Evolutionary conservation across 1,140 invertebrate species (phyloP).

Genomic region (Drosophila ogumai): DNA sequence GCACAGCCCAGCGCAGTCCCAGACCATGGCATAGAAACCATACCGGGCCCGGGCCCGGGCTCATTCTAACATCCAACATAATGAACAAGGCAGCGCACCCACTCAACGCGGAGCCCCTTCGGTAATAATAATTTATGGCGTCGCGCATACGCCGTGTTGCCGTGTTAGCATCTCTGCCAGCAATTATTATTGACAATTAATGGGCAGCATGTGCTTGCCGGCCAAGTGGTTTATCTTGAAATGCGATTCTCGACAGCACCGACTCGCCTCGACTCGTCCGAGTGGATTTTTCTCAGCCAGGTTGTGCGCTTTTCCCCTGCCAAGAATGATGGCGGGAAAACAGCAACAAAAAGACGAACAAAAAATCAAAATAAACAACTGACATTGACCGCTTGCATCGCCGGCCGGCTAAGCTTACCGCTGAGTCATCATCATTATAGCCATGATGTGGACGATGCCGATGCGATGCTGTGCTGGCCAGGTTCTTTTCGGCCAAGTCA

Average conservation of each 20-base stretch:
- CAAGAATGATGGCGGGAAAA: not conserved
- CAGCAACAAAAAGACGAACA: not conserved
- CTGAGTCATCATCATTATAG: conserved; percentile 66
- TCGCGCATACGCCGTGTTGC: conserved; percentile 52
- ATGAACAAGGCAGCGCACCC: conserved; percentile 47
- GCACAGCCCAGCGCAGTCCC: conserved; percentile 47
- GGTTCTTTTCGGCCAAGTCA: conserved; percentile 55
- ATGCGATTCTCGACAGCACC: conserved; percentile 45
- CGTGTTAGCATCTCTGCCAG: conserved; percentile 47
- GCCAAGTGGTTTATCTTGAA: conserved; percentile 70
- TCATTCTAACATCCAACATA: conserved; percentile 56
- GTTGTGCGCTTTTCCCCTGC: conserved; percentile 1
- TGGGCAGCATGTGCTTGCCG: conserved; percentile 57
- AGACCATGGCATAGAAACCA: conserved; percentile 76
- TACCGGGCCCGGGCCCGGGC: not conserved
- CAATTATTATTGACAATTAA: conserved; percentile 70
- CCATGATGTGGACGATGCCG: conserved; percentile 3
- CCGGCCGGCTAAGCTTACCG: conserved; percentile 60
- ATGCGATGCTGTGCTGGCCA: conserved; percentile 21
- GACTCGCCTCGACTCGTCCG: conserved; percentile 31
- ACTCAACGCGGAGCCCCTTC: conserved; percentile 29
- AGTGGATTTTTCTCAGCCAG: conserved; percentile 19
- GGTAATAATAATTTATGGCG: conserved; percentile 59
- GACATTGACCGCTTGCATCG: conserved; percentile 75
- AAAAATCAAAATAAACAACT: conserved; percentile 27